Evolutionary conservation across 2,888 invertebrate species (phyloP).

Genomic region (Mesorhabditis belari): DNA sequence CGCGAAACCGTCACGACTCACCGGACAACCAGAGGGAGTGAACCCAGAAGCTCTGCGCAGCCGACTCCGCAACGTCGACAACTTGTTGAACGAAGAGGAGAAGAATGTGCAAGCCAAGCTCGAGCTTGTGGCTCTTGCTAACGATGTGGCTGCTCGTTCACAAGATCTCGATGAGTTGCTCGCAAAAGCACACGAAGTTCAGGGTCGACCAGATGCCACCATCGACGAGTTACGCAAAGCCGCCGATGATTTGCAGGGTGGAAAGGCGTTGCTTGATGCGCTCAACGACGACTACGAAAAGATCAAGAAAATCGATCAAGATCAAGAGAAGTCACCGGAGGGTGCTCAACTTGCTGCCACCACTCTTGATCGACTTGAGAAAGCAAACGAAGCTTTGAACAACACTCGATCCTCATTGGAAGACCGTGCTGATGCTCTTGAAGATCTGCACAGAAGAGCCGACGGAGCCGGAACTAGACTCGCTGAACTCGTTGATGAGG

Average conservation of each 20-base stretch:
- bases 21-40: not conserved
- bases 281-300: not conserved
- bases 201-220: not conserved
- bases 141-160: not conserved
- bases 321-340: not conserved
- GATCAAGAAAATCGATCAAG: not conserved
- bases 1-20: not conserved
- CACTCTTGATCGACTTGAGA: slow-evolving; percentile 2
- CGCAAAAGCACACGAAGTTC: not conserved
- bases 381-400: slow-evolving; percentile 19
- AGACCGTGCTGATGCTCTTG: not conserved
- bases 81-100: not conserved
- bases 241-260: not conserved
- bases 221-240: not conserved
- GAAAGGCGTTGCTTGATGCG: not conserved
- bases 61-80: not conserved
- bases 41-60: not conserved
- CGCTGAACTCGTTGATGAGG: slow-evolving; percentile 2
- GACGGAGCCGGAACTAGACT: slow-evolving; percentile 1
- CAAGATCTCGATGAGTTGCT: not conserved
- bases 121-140: not conserved
- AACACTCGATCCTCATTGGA: not conserved
- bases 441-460: slow-evolving; percentile 2
- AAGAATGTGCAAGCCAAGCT: not conserved
- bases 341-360: not conserved